Evolutionary conservation across 2,888 invertebrate species (phyloP).

Genomic region (Himalopsyche tibetana): DNA sequence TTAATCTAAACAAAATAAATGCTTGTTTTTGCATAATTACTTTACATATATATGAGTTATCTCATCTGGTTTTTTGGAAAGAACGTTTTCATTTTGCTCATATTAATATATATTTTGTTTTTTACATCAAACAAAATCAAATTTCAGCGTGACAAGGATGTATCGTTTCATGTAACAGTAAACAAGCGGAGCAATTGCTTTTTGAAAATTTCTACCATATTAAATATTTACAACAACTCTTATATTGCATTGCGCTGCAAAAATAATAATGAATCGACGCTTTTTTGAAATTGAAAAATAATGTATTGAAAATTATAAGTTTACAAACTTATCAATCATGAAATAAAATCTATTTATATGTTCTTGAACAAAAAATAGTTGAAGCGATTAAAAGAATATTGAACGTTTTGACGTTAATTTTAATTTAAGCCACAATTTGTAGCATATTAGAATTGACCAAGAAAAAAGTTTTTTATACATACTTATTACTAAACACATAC

Average conservation of each 20-base stretch:
- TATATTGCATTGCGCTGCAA: neutral
- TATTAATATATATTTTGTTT: slow-evolving; percentile 8
- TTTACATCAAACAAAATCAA: slow-evolving; percentile 7
- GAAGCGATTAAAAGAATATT: no score
- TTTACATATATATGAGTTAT: neutral
- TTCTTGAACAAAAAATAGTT: no score
- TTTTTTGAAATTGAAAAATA: no score
- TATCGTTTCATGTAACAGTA: slow-evolving; percentile 3
- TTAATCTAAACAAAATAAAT: neutral
- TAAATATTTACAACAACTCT: neutral
- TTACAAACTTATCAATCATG: no score
- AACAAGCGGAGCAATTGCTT: slow-evolving; percentile 17
- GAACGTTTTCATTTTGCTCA: neutral
- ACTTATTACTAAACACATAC: no score
- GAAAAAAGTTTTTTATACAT: no score
- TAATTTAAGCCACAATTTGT: no score
- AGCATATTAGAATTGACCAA: no score
- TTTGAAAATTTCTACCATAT: neutral
- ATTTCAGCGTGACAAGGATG: slow-evolving; percentile 13
- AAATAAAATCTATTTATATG: no score
- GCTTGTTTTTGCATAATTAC: neutral
- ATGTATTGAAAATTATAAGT: no score
- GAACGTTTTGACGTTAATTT: no score
- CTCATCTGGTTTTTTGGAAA: neutral
- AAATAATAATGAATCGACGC: no score